Conservation (phyloP, 2,113 vertebrate genomes). For the Callocephalon fimbriatum region DNA sequence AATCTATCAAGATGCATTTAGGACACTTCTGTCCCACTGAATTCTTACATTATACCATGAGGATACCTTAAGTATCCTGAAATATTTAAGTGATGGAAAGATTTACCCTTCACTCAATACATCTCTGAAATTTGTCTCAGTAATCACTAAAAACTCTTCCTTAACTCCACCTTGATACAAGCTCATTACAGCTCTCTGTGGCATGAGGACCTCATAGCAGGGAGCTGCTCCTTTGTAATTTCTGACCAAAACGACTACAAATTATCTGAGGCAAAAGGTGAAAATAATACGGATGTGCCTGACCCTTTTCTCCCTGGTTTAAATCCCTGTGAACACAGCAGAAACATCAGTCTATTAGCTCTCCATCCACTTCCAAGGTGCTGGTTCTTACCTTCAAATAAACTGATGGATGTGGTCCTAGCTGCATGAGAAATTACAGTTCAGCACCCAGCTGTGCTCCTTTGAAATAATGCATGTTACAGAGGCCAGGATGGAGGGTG, state of each 20-base stretch:
- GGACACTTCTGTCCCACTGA: background rate
- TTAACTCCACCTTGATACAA: background rate
- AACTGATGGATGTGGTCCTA: background rate
- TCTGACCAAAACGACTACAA: background rate
- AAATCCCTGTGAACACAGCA: background rate
- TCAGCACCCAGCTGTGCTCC: background rate
- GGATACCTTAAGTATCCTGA: background rate
- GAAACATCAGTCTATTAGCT: background rate
- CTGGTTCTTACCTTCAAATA: background rate
- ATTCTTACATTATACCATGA: background rate
- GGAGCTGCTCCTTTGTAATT: background rate
- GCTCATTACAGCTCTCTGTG: background rate
- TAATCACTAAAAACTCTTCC: background rate
- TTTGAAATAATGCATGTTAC: background rate
- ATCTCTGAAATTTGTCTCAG: background rate
- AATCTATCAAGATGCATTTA: background rate
- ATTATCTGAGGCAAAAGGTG: background rate
- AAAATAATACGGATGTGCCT: background rate
- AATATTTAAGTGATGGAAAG: background rate
- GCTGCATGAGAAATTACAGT: background rate
- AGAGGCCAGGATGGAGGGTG: background rate
- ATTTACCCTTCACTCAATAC: background rate
- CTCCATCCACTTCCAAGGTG: background rate
- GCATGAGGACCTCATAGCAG: background rate
- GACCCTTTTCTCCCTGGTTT: background rate